Percentiles rank a stretch among this genome's conserved stretches.
Evolutionary conservation across 2,113 vertebrate genomes (phyloP).

Genomic region (Triplophysa siluroides): DNA sequence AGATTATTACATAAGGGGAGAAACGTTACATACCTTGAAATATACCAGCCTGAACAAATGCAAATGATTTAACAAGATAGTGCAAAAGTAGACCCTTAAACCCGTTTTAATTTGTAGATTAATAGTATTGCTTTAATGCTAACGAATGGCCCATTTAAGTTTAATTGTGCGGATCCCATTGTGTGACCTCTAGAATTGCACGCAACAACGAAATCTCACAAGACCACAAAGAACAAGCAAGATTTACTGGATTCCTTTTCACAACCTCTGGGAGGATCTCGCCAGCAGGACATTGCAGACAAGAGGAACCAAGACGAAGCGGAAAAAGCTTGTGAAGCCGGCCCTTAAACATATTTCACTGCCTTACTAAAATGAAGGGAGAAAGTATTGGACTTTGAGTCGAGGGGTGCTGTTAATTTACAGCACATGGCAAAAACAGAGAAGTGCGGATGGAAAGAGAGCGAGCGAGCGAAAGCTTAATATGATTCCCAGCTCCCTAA

Average conservation of each 20-base stretch:
- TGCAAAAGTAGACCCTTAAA: slow-evolving; percentile 29
- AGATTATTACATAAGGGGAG: slow-evolving; percentile 16
- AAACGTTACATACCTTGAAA: neutral
- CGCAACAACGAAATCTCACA: slow-evolving; percentile 59
- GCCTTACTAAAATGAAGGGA: slow-evolving; percentile 52
- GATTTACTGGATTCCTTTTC: slow-evolving; percentile 43
- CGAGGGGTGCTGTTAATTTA: slow-evolving; percentile 60
- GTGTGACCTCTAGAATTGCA: slow-evolving; percentile 47
- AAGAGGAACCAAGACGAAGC: slow-evolving; percentile 40
- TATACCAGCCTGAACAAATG: neutral
- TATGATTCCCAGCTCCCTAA: slow-evolving; percentile 62
- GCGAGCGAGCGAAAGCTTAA: slow-evolving; percentile 50
- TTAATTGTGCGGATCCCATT: slow-evolving; percentile 66
- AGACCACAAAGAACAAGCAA: slow-evolving; percentile 43
- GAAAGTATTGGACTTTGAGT: slow-evolving; percentile 38
- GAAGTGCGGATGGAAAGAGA: slow-evolving; percentile 46
- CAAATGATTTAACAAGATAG: slow-evolving; percentile 22
- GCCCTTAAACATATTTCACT: slow-evolving; percentile 55
- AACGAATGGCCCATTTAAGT: slow-evolving; percentile 54
- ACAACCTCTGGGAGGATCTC: slow-evolving; percentile 41
- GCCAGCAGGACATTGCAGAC: slow-evolving; percentile 47
- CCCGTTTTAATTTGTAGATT: slow-evolving; percentile 68
- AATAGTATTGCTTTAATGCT: slow-evolving; percentile 62
- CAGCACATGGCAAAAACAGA: slow-evolving; percentile 61
- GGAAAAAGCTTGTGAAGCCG: slow-evolving; percentile 50